A percentile compares a stretch with the other conserved stretches of the same genome.
These are phyloP conservation scores for Idaea aversata DNA, from an alignment of 2,888 invertebrate genomes.

Conservation along the genomic window DNA sequence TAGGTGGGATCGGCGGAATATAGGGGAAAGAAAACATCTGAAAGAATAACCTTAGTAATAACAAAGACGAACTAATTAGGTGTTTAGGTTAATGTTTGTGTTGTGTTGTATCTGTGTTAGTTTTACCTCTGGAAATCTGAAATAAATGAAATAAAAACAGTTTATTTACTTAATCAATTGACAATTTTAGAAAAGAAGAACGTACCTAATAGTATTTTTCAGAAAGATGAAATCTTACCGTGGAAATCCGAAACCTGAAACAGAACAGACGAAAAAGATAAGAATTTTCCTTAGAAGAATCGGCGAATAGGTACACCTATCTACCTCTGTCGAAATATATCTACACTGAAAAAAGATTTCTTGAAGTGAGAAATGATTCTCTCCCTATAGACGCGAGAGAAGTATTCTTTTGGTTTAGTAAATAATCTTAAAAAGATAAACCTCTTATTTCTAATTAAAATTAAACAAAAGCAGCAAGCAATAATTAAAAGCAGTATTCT, in stretches of 20 bases:
- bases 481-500: no score
- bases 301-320: no score
- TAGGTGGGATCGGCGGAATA: constrained; percentile 5
- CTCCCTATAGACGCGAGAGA: no score
- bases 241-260: neutral
- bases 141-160: constrained; percentile 27
- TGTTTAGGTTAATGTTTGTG: constrained; percentile 16
- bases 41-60: constrained; percentile 14
- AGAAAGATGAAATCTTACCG: neutral
- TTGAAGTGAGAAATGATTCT: no score
- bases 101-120: neutral
- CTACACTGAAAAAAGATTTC: no score
- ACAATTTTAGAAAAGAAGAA: neutral
- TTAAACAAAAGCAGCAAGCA: no score
- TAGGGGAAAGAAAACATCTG: constrained; percentile 13
- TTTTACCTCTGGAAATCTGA: constrained; percentile 46
- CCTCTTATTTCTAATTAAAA: no score
- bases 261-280: neutral
- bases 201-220: neutral
- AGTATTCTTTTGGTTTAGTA: no score
- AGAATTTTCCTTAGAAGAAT: no score
- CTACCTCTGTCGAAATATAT: no score
- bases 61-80: constrained; percentile 47
- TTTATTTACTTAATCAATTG: neutral
- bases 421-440: no score